Evolutionary conservation across 2,888 invertebrate genomes (phyloP).

Genomic region (Vesta saturnalis): DNA sequence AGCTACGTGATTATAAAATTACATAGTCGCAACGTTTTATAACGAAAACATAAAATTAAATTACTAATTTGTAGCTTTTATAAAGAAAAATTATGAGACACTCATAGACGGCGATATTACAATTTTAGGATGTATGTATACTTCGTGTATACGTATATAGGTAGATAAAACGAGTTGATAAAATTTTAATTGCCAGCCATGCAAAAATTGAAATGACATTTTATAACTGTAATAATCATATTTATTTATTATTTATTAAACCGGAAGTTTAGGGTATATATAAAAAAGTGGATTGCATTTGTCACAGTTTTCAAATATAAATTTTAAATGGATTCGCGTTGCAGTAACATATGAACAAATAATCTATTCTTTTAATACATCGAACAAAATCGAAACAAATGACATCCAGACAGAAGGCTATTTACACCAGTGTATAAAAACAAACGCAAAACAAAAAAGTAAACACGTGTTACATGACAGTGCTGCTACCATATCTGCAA

Average conservation of each 20-base stretch:
- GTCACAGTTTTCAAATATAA: constrained; percentile 7
- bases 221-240: not conserved
- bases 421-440: constrained; percentile 51
- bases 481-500: constrained; percentile 53
- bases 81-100: constrained; percentile 11
- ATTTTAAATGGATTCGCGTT: not conserved
- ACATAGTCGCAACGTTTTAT: constrained; percentile 8
- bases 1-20: not conserved
- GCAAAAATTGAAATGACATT: constrained; percentile 5
- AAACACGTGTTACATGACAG: constrained; percentile 59
- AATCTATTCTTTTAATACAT: constrained; percentile 41
- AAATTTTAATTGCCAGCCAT: not conserved
- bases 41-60: constrained; percentile 8
- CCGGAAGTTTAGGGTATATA: not conserved
- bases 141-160: not conserved
- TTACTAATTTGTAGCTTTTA: constrained; percentile 6
- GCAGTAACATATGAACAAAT: constrained; percentile 16
- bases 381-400: constrained; percentile 44
- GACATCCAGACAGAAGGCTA: constrained; percentile 49
- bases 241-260: not conserved
- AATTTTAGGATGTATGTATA: not conserved
- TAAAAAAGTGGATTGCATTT: not conserved
- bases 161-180: not conserved
- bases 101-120: not conserved
- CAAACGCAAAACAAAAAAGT: constrained; percentile 46